A percentile compares a stretch with the other conserved stretches of the same genome.
Conservation (phyloP, 1,140 invertebrate species). For the Schlechtendalia chinensis region DNA sequence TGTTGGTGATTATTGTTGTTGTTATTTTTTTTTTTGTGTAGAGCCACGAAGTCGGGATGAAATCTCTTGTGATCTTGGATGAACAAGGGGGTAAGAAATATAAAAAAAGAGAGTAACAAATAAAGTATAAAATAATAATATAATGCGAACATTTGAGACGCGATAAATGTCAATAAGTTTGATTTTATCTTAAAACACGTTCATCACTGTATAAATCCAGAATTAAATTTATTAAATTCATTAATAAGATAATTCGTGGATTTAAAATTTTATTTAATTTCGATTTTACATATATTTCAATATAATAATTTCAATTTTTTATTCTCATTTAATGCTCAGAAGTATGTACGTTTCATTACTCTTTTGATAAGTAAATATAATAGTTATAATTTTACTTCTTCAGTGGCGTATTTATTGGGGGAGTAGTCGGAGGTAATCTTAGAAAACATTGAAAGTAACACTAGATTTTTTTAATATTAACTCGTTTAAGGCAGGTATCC, state of each 20-base stretch:
- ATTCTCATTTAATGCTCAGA: neutral
- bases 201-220: neutral
- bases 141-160: neutral
- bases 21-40: conserved; percentile 63
- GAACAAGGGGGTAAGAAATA: conserved; percentile 87
- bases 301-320: neutral
- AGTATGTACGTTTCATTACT: neutral
- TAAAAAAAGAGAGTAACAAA: conserved; percentile 29
- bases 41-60: conserved; percentile 91
- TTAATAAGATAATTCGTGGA: neutral
- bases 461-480: neutral
- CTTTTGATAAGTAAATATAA: neutral
- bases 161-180: neutral
- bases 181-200: neutral
- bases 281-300: neutral
- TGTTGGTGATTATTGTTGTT: conserved; percentile 38
- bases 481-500: neutral
- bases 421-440: neutral
- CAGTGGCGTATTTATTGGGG: neutral
- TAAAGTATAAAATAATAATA: conserved; percentile 30
- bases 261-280: neutral
- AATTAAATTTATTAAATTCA: neutral
- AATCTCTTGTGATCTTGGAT: conserved; percentile 91
- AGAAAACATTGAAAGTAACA: neutral
- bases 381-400: neutral